A percentile compares a stretch with the other conserved stretches of the same genome.
Evolutionary conservation across 2,113 vertebrate species (phyloP).

Genomic region (Sapayoa aenigma): DNA sequence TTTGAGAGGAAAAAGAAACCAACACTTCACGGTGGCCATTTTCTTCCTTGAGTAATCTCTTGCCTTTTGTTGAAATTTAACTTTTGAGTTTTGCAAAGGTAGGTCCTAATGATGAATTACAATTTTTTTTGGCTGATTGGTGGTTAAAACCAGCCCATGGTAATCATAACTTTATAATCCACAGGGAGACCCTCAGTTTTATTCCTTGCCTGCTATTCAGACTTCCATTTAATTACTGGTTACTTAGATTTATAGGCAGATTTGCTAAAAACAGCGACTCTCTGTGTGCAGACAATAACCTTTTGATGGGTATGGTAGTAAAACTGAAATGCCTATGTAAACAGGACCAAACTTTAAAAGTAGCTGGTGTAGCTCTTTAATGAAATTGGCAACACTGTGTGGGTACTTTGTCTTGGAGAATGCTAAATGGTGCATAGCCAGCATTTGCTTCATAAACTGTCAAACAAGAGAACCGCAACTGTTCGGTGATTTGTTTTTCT

Average conservation of each 20-base stretch:
- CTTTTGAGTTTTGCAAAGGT: neutral
- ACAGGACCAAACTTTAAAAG: slow-evolving; percentile 60
- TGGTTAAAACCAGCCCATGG: slow-evolving; percentile 30
- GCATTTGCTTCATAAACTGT: slow-evolving; percentile 64
- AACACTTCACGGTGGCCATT: neutral
- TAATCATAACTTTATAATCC: slow-evolving; percentile 54
- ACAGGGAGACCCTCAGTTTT: slow-evolving; percentile 55
- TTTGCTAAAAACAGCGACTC: slow-evolving; percentile 62
- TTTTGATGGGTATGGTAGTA: slow-evolving; percentile 63
- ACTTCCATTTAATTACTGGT: slow-evolving; percentile 64
- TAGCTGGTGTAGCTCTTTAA: slow-evolving; percentile 51
- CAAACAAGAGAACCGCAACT: slow-evolving; percentile 53
- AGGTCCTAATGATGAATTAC: slow-evolving; percentile 11
- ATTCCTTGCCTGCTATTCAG: slow-evolving; percentile 64
- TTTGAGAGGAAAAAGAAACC: neutral
- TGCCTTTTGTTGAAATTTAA: neutral
- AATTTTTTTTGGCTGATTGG: slow-evolving; percentile 1
- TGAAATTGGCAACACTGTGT: slow-evolving; percentile 65
- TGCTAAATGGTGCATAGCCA: slow-evolving; percentile 59
- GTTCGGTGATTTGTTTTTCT: slow-evolving; percentile 50
- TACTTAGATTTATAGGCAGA: slow-evolving; percentile 62
- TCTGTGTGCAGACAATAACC: slow-evolving; percentile 62
- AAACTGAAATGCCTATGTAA: slow-evolving; percentile 63
- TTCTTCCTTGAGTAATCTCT: slow-evolving; percentile 6
- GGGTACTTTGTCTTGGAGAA: slow-evolving; percentile 54